A percentile compares a stretch with the other conserved stretches of the same genome.
phyloP scores from a whole-genome alignment of 2,888 invertebrate genomes.

The Belgica antarctica region DNA sequence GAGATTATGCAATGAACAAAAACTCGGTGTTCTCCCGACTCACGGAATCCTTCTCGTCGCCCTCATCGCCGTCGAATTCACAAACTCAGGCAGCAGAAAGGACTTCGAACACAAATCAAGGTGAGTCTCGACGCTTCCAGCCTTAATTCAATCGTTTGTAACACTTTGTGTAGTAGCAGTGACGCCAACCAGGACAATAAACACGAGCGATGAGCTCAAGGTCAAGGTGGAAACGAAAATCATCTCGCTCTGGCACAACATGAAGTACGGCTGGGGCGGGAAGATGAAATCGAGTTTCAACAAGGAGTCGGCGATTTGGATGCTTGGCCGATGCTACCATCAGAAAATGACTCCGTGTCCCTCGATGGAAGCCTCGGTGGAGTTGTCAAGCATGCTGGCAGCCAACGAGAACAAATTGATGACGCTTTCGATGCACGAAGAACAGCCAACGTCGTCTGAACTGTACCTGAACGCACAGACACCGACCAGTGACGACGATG shows the following conservation, averaged over 20 bases:
- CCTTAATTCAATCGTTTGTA: too few species aligned
- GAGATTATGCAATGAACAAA: not conserved
- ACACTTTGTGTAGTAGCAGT: too few species aligned
- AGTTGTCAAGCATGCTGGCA: not conserved
- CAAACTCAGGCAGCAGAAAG: not conserved
- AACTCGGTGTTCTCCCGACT: not conserved
- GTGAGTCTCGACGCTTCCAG: not conserved
- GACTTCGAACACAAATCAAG: not conserved
- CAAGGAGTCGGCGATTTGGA: constrained; percentile 63
- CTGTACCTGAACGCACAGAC: not conserved
- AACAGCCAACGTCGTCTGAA: constrained; percentile 26
- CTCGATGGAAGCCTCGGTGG: constrained; percentile 55
- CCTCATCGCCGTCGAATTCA: not conserved
- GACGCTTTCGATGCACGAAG: constrained; percentile 35
- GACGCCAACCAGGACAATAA: not conserved
- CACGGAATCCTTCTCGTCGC: not conserved
- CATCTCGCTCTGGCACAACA: constrained; percentile 87
- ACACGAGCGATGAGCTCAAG: constrained; percentile 58
- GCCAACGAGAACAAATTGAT: constrained; percentile 47
- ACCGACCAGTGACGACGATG: constrained; percentile 1
- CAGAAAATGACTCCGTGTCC: constrained; percentile 65
- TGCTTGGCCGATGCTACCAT: constrained; percentile 80
- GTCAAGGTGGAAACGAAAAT: constrained; percentile 79
- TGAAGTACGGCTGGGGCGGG: constrained; percentile 83
- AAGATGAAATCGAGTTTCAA: constrained; percentile 70